phyloP scores from a whole-genome alignment of 1,140 invertebrate species.

The Littorina saxatilis region DNA sequence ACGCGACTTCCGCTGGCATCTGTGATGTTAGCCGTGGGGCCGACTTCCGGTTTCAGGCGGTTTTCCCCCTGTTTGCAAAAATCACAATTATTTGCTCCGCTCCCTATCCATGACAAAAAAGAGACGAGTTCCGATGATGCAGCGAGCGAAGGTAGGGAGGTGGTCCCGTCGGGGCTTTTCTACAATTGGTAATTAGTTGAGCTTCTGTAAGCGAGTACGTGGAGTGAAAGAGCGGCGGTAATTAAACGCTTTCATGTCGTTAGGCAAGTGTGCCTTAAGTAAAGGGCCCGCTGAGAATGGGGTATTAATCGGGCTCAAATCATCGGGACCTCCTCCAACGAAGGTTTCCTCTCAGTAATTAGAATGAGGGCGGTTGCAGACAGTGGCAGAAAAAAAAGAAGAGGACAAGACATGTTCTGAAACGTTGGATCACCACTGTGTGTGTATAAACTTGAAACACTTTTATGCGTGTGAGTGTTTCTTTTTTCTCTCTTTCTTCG shows the following conservation, averaged over 20 bases:
- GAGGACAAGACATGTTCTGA: too few relatives aligned
- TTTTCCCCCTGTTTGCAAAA: constrained; percentile 44
- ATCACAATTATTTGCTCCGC: constrained; percentile 44
- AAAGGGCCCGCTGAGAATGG: constrained; percentile 4
- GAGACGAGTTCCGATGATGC: constrained; percentile 36
- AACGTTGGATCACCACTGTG: too few relatives aligned
- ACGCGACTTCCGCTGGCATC: constrained; percentile 43
- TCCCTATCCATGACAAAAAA: constrained; percentile 29
- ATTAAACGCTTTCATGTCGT: constrained; percentile 40
- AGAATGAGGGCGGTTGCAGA: background rate
- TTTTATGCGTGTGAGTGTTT: too few relatives aligned
- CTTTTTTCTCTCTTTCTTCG: constrained; percentile 13
- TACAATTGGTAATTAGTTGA: constrained; percentile 37
- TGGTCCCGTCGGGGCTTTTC: background rate
- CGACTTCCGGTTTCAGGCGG: constrained; percentile 41
- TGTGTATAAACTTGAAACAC: too few relatives aligned
- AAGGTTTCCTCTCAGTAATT: constrained; percentile 28
- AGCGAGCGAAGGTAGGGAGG: constrained; percentile 19
- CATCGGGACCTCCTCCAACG: background rate
- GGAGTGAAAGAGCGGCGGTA: constrained; percentile 28
- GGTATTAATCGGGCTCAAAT: constrained; percentile 27
- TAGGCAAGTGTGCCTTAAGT: constrained; percentile 28
- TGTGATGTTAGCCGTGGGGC: constrained; percentile 37
- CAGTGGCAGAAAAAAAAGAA: background rate
- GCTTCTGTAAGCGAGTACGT: constrained; percentile 29